These are phyloP conservation scores for Amia ocellicauda DNA, from an alignment of 2,113 vertebrate genomes.

Conservation along the genomic window DNA sequence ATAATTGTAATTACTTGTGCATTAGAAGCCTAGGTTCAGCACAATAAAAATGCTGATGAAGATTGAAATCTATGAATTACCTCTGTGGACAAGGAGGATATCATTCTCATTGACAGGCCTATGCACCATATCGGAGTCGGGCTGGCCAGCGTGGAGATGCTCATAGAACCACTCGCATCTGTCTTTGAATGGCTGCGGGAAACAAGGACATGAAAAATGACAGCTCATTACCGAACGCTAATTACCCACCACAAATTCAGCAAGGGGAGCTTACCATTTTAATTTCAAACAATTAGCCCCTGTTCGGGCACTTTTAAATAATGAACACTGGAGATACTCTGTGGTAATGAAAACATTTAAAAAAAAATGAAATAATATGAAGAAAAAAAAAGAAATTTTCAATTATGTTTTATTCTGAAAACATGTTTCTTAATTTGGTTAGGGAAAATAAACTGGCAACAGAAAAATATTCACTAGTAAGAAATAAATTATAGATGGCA, in stretches of 20 bases:
- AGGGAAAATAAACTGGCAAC: neutral
- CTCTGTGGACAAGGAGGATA: slow-evolving; percentile 94
- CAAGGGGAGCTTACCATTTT: slow-evolving; percentile 16
- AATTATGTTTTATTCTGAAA: neutral
- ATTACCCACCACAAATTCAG: slow-evolving; percentile 15
- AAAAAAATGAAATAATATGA: slow-evolving; percentile 28
- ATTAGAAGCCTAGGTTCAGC: neutral
- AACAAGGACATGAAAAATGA: slow-evolving; percentile 28
- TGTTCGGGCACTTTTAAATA: slow-evolving; percentile 28
- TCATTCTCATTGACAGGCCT: slow-evolving; percentile 94
- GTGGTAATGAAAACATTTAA: slow-evolving; percentile 20
- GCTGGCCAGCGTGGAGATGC: slow-evolving; percentile 85
- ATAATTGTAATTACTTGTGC: no score
- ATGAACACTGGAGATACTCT: slow-evolving; percentile 19
- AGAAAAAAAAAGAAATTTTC: neutral
- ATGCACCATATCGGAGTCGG: slow-evolving; percentile 95
- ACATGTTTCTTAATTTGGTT: neutral
- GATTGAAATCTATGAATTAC: slow-evolving; percentile 51
- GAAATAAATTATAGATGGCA: no score
- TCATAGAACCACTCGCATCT: slow-evolving; percentile 98
- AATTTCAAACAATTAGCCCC: slow-evolving; percentile 20
- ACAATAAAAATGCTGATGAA: no score
- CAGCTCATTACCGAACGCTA: slow-evolving; percentile 25
- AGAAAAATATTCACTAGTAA: no score
- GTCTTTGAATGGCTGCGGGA: slow-evolving; percentile 90